These are phyloP conservation scores for Anseranas semipalmata DNA, from an alignment of 2,113 vertebrate genomes.

Conservation along the genomic window DNA sequence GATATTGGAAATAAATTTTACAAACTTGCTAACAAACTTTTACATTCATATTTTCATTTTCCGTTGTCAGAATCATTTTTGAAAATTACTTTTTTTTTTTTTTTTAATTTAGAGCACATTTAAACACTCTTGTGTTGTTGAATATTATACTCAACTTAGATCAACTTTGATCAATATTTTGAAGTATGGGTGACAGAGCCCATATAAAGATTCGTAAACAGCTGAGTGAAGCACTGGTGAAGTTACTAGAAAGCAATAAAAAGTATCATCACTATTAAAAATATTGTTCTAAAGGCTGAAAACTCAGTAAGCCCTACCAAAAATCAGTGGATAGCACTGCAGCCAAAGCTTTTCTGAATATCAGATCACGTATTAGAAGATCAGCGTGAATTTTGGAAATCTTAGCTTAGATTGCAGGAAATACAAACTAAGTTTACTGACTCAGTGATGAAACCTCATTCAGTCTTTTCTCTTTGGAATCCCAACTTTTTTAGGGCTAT, in stretches of 20 bases:
- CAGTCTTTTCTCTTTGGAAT: background rate
- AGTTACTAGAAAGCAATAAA: background rate
- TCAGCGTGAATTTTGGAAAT: background rate
- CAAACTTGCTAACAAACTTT: background rate
- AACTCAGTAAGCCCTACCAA: rapidly evolving
- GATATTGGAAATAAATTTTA: background rate
- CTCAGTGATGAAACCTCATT: background rate
- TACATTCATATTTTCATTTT: background rate
- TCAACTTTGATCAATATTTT: background rate
- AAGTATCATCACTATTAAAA: background rate
- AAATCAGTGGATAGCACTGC: background rate
- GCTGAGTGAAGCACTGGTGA: background rate
- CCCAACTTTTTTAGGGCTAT: background rate
- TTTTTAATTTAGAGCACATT: background rate
- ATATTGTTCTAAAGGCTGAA: background rate
- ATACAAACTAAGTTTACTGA: background rate
- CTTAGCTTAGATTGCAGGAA: background rate
- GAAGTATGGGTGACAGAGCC: rapidly evolving
- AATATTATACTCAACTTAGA: background rate
- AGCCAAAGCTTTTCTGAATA: background rate
- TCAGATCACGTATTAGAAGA: background rate
- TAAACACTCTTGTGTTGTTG: background rate
- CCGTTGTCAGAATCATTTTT: background rate
- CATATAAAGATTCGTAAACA: background rate
- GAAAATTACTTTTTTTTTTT: background rate